Evolutionary conservation across 2,113 vertebrate species (phyloP), one percentile per base, ranked within the genome.

Genomic region (Heloderma charlesbogerti): DNA sequence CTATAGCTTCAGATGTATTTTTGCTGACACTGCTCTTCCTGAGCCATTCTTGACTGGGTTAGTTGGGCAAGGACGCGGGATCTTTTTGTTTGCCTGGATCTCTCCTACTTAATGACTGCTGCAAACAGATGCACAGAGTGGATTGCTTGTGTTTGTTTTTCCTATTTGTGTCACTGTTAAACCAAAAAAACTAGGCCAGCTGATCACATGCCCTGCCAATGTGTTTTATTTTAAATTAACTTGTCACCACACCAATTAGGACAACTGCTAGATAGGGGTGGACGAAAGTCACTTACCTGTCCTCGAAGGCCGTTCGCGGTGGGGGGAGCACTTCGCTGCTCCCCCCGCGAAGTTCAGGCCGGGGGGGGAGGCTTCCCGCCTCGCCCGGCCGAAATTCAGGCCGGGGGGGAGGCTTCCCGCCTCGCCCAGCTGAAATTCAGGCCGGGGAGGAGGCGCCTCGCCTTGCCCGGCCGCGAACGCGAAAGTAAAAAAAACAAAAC

Each of bases 201-300:
- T 31, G 7, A 22, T 87, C 79, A 93, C 92, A 57, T 34, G 7
- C 7, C 57, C 1, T 78, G 18, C 29, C 84, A 72, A 63, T 90
- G 92, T 89, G 20, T 91, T 95, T 95, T 63, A 3, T 71, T 94
- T 77, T 78, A 79, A 79, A 91, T 90, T 48, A 13, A 67, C 31
- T n/a, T 82, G n/a, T 13, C 0, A 75, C 0, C 75, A 40, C 86
- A 89, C 91, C 63, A 40, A 75, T 93, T 48, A 91, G 87, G 74
- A 78, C 37, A 45, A 45, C 37, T 45, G 27, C 18, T n/a, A n/a
- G n/a, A n/a, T n/a, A n/a, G n/a, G n/a, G n/a, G n/a, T n/a, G n/a
- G n/a, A n/a, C n/a, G n/a, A n/a, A n/a, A n/a, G n/a, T n/a, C n/a
- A n/a, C n/a, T n/a, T n/a, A n/a, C n/a, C n/a, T n/a, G n/a, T n/a